These are phyloP conservation scores for Heliconius hewitsoni DNA, from an alignment of 1,140 invertebrate species.

Conservation along the genomic window DNA sequence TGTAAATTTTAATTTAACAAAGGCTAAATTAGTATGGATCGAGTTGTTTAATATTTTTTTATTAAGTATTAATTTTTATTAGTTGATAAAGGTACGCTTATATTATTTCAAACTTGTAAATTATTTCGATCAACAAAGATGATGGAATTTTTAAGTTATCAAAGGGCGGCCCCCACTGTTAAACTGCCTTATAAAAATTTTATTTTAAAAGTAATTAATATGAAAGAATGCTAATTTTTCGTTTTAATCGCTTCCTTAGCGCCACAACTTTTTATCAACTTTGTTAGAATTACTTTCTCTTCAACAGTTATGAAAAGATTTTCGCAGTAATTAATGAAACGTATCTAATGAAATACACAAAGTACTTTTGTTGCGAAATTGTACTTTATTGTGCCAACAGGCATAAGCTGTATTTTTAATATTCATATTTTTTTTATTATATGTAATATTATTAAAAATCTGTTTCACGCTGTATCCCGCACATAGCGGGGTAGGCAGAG, in stretches of 20 bases:
- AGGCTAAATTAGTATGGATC: no score
- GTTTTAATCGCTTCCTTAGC: constrained; percentile 74
- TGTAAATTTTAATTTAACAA: no score
- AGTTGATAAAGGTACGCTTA: neutral
- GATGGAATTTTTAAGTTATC: constrained; percentile 19
- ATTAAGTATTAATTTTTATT: neutral
- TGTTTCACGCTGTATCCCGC: no score
- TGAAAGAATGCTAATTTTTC: constrained; percentile 77
- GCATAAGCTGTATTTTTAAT: no score
- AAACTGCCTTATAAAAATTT: constrained; percentile 46
- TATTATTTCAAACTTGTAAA: neutral
- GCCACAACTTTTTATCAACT: constrained; percentile 73
- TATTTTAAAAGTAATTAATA: constrained; percentile 76
- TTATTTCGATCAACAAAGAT: constrained; percentile 15
- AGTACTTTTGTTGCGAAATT: neutral
- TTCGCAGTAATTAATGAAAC: constrained; percentile 6
- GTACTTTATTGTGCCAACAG: no score
- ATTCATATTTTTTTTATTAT: no score
- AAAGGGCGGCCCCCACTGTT: constrained; percentile 4
- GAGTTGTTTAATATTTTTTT: no score
- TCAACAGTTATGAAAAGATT: constrained; percentile 57
- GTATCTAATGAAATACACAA: constrained; percentile 13
- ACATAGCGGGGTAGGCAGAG: no score
- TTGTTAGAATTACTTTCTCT: constrained; percentile 75
- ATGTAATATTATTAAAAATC: no score